These are phyloP conservation scores for Ochotona princeps DNA, from an alignment of 2,113 vertebrate species.

Conservation along the genomic window DNA sequence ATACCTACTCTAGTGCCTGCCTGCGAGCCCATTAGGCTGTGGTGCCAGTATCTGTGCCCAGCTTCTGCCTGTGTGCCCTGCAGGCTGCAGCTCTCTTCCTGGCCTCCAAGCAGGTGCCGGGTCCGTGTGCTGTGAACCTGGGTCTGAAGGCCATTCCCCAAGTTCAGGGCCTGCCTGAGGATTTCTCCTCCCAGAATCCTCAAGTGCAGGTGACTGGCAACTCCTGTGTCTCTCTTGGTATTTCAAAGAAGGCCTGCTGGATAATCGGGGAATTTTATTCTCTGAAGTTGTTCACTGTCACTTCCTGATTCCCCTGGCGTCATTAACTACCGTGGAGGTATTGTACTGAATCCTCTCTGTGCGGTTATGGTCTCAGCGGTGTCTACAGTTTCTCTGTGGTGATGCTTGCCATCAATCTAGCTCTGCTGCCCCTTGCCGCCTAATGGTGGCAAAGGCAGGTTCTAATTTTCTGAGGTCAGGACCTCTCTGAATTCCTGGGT, in stretches of 20 bases:
- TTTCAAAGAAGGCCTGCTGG: not conserved
- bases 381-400: not conserved
- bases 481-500: not conserved
- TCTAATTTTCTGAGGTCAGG: not conserved
- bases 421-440: not conserved
- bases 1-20: too few species aligned
- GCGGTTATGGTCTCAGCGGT: not conserved
- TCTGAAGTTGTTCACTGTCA: not conserved
- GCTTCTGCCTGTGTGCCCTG: not conserved
- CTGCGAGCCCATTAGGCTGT: too few species aligned
- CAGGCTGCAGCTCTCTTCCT: not conserved
- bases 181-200: not conserved
- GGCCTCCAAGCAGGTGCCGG: not conserved
- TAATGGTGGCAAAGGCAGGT: not conserved
- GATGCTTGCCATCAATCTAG: not conserved
- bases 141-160: not conserved
- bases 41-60: too few species aligned
- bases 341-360: not conserved
- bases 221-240: not conserved
- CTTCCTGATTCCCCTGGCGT: not conserved
- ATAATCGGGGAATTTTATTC: not conserved
- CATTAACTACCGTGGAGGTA: not conserved
- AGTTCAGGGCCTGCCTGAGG: not conserved
- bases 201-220: too few species aligned
- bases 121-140: accelerated